Percentiles rank a stretch among this genome's conserved stretches.
These are phyloP conservation scores for Plagiodera versicolora DNA, from an alignment of 2,888 invertebrate species.

Conservation along the genomic window DNA sequence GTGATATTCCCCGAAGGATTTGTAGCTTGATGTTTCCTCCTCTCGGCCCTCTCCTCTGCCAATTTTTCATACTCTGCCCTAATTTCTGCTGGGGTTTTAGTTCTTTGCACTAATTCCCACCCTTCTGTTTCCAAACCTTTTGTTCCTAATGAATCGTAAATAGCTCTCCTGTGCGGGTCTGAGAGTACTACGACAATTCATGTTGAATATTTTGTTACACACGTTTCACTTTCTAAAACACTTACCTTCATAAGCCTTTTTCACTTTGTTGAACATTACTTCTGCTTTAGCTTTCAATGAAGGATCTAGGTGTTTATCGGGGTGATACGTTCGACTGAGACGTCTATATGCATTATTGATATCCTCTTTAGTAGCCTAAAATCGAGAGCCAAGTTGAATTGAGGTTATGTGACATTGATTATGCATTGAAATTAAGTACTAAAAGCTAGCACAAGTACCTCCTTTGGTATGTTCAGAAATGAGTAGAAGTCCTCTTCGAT, in stretches of 20 bases:
- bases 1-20: constrained; percentile 89
- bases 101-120: constrained; percentile 91
- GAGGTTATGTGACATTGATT: too few relatives aligned
- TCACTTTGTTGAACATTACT: constrained; percentile 87
- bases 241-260: constrained; percentile 90
- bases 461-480: constrained; percentile 80
- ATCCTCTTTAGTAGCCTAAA: constrained; percentile 88
- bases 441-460: constrained; percentile 58
- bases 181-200: constrained; percentile 69
- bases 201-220: too few relatives aligned
- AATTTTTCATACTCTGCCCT: constrained; percentile 93
- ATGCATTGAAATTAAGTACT: constrained; percentile 25
- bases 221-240: too few relatives aligned
- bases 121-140: constrained; percentile 92
- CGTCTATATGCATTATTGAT: constrained; percentile 91
- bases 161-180: constrained; percentile 91
- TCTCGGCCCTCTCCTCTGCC: constrained; percentile 82
- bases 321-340: constrained; percentile 92
- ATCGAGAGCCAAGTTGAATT: constrained; percentile 18
- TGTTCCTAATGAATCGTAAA: constrained; percentile 89
- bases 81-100: constrained; percentile 93
- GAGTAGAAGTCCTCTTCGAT: constrained; percentile 85
- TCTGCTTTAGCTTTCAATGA: constrained; percentile 87
- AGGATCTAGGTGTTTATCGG: constrained; percentile 91
- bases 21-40: constrained; percentile 83